phyloP scores from a whole-genome alignment of 2,888 invertebrate species.

The Muscina levida region DNA sequence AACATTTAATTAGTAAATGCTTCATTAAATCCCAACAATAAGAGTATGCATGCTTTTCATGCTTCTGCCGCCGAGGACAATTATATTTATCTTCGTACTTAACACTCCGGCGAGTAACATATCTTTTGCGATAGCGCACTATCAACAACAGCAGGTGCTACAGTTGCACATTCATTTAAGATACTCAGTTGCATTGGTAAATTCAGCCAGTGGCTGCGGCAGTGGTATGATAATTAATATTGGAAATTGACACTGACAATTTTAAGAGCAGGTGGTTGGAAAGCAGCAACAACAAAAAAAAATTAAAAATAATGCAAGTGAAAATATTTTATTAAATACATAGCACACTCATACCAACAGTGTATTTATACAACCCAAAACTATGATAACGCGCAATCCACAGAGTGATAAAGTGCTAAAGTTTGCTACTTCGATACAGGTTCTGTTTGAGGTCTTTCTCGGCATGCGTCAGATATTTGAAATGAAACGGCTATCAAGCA shows the following conservation, averaged over 20 bases:
- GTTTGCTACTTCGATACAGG: background rate
- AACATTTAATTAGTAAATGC: constrained; percentile 29
- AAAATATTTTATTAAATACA: too few relatives aligned
- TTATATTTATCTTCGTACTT: constrained; percentile 4
- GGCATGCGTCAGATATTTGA: background rate
- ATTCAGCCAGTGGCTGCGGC: background rate
- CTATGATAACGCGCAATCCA: background rate
- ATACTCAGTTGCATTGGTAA: background rate
- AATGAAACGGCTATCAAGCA: background rate
- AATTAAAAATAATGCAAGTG: background rate
- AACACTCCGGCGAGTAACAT: background rate
- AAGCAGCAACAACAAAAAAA: too few relatives aligned
- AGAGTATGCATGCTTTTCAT: background rate
- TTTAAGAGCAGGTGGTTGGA: constrained; percentile 56
- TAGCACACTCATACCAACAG: background rate
- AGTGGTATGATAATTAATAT: constrained; percentile 56
- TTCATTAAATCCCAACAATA: constrained; percentile 19
- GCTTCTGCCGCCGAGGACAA: background rate
- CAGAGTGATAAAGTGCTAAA: constrained; percentile 13
- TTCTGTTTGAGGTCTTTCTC: background rate
- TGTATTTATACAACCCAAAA: constrained; percentile 26
- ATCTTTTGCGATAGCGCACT: background rate
- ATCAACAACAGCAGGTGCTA: constrained; percentile 11
- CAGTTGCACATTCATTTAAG: background rate
- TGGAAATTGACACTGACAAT: constrained; percentile 64